Evolutionary conservation across 2,888 invertebrate species (phyloP), one percentile per base, ranked within the genome.

Genomic region (Drosophila paranaensis): DNA sequence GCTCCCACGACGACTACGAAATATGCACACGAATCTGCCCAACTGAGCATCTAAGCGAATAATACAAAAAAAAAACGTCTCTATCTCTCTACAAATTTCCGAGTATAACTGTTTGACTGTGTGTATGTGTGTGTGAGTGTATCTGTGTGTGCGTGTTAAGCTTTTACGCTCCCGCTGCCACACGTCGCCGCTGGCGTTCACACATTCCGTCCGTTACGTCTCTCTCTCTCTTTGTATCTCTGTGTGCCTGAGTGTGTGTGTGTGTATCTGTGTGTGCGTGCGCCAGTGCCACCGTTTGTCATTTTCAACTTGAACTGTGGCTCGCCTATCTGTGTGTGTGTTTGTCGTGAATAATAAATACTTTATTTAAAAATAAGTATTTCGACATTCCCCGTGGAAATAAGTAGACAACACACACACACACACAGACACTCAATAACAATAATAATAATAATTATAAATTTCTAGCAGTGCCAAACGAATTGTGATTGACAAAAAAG

Each of bases 341-440:
- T 71, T 60, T 71, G 55, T 43, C 20, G 43, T 53, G 11, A 60
- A 46, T 73, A 71, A 74, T 35, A 74, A 43, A 70, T 60, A 76
- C 60, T 54, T 69, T 81, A 85, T 86, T 88, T 86, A 86, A 84
- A 86, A 86, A 86, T 88, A 86, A 85, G 75, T 80, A 78, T 89
- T 89, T 87, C 85, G 77, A 89, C 82, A 88, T 89, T 77, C 75
- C 81, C 66, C 55, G 55, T 71, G 65, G 16, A 79, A 78, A 77
- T 62, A 67, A 62, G 67, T 74, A 74, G 87, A 78, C 71, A 58
- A 78, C 71, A 58, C n/a, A n/a, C n/a, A n/a, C n/a, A n/a, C n/a
- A n/a, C n/a, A 61, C 63, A 71, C 64, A 71, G 39, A 50, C 10
- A 48, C 14, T 10, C 9, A 16, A 20, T 20, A 20, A n/a, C 2